phyloP scores from a whole-genome alignment of 2,797 vertebrate genomes.

The Capromys pilorides region DNA sequence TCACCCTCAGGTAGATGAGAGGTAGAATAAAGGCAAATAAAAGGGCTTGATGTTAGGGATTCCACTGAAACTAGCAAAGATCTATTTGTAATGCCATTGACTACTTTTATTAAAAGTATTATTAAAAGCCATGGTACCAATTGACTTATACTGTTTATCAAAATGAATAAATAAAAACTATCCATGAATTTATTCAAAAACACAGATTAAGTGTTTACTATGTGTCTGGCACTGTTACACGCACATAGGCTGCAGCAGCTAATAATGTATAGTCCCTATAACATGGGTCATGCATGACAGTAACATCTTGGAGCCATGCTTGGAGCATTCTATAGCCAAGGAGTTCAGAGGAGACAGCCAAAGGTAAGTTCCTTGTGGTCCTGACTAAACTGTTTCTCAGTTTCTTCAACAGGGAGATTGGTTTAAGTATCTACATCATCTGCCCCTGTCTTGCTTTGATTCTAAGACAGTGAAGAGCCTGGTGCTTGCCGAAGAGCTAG shows the following conservation, averaged over 20 bases:
- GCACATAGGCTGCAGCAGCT: not conserved
- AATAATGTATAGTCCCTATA: not conserved
- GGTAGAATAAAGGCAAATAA: not conserved
- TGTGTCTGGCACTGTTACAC: not conserved
- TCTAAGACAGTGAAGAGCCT: not conserved
- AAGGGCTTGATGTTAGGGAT: not conserved
- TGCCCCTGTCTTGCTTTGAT: not conserved
- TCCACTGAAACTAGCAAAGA: not conserved
- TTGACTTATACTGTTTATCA: not conserved
- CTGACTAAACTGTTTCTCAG: not conserved
- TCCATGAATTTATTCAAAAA: not conserved
- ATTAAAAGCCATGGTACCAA: not conserved
- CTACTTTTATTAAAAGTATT: not conserved
- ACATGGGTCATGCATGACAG: not conserved
- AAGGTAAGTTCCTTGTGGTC: not conserved
- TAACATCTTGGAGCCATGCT: not conserved
- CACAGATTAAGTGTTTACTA: not conserved
- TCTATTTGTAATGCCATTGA: not conserved
- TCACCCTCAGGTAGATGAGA: not conserved
- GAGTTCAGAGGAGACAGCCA: not conserved
- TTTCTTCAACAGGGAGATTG: slow-evolving; percentile 27
- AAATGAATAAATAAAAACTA: slow-evolving; percentile 35
- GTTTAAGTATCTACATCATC: not conserved
- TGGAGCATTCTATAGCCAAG: not conserved
- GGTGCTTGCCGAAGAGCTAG: not conserved